Percentiles rank a stretch among this genome's conserved stretches.
Evolutionary conservation across 1,140 invertebrate species (phyloP).

Genomic region (Marisa cornuarietis): DNA sequence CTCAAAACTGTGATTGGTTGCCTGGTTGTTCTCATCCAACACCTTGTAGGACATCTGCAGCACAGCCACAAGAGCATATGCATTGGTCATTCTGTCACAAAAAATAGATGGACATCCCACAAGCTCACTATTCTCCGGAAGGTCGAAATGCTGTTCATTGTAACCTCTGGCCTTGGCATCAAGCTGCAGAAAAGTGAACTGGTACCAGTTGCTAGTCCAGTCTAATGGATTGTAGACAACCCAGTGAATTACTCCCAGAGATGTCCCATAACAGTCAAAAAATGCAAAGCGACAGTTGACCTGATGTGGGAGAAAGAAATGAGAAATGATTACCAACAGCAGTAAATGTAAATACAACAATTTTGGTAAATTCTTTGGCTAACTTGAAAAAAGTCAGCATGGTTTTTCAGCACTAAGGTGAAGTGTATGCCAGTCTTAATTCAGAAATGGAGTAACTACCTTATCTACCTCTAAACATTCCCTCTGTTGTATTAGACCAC

Average conservation of each 20-base stretch:
- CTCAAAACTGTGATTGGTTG: constrained; percentile 2
- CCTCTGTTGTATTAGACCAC: background rate
- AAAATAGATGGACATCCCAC: constrained; percentile 27
- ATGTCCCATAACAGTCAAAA: constrained; percentile 39
- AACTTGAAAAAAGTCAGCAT: background rate
- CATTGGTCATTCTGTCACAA: constrained; percentile 26
- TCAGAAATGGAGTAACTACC: background rate
- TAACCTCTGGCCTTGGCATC: background rate
- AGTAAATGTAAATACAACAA: background rate
- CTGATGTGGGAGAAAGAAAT: background rate
- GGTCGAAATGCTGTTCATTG: constrained; percentile 19
- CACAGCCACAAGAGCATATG: constrained; percentile 37
- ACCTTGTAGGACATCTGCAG: constrained; percentile 36
- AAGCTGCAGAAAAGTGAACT: constrained; percentile 31
- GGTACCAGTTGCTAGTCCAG: constrained; percentile 48
- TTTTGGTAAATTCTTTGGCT: background rate
- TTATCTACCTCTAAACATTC: too few relatives aligned
- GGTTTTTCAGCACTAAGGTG: background rate
- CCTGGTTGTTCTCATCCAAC: background rate
- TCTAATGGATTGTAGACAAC: constrained; percentile 40
- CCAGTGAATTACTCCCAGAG: constrained; percentile 40
- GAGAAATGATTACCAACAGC: background rate
- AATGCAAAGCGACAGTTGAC: constrained; percentile 37
- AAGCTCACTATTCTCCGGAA: constrained; percentile 47
- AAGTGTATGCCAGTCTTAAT: background rate